These are phyloP conservation scores for Agrypnus murinus DNA, from an alignment of 2,888 invertebrate genomes.

Conservation along the genomic window DNA sequence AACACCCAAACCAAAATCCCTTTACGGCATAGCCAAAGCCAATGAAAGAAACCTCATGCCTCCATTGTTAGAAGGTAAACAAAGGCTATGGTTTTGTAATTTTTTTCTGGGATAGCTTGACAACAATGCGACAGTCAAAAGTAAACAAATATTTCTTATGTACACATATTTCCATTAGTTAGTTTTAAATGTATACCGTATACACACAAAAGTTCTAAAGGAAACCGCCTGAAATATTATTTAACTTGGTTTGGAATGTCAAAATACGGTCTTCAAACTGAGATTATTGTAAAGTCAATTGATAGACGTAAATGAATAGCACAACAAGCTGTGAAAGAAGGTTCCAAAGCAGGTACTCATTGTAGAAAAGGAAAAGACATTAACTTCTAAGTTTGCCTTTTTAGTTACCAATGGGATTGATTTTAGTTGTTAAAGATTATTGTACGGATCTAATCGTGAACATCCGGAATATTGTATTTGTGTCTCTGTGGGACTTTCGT, in stretches of 20 bases:
- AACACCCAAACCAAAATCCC: slow-evolving; percentile 31
- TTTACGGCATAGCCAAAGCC: slow-evolving; percentile 19
- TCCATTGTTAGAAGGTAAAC: slow-evolving; percentile 44
- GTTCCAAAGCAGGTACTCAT: no score
- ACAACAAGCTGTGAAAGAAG: no score
- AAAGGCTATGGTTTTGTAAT: slow-evolving; percentile 63
- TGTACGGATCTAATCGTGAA: no score
- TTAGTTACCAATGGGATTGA: no score
- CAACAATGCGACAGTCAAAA: slow-evolving; percentile 66
- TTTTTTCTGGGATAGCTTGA: slow-evolving; percentile 64
- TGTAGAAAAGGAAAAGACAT: no score
- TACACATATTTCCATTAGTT: slow-evolving; percentile 67
- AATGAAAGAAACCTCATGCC: slow-evolving; percentile 39
- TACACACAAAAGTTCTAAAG: slow-evolving; percentile 60
- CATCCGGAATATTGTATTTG: no score
- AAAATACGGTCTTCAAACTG: slow-evolving; percentile 32
- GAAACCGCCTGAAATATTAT: slow-evolving; percentile 58
- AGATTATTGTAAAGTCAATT: slow-evolving; percentile 16
- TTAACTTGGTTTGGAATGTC: slow-evolving; percentile 49
- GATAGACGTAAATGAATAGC: no score
- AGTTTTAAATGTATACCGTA: slow-evolving; percentile 68
- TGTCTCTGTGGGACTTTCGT: no score
- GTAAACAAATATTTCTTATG: slow-evolving; percentile 66
- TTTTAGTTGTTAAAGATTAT: no score
- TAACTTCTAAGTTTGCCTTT: no score